Evolutionary conservation across 2,113 vertebrate species (phyloP).

Genomic region (Coptodon bakossiorum): DNA sequence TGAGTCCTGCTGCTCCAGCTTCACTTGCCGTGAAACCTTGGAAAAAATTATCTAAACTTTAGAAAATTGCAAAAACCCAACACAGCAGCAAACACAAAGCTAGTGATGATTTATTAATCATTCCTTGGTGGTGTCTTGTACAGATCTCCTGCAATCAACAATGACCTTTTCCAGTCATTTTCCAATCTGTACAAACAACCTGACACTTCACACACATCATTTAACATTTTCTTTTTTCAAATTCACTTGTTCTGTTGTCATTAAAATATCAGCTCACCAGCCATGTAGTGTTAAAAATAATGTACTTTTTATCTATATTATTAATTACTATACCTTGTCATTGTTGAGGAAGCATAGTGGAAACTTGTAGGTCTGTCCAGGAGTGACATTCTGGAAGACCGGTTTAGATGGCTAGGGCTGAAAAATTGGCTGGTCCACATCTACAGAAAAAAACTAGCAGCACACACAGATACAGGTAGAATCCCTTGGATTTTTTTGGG

Average conservation of each 20-base stretch:
- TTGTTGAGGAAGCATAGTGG: constrained; percentile 78
- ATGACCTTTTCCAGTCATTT: background rate
- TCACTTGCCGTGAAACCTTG: constrained; percentile 75
- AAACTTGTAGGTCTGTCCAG: constrained; percentile 74
- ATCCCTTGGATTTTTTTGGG: background rate
- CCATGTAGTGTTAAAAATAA: background rate
- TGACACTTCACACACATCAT: background rate
- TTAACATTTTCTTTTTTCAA: background rate
- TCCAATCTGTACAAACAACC: background rate
- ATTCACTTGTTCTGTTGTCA: background rate
- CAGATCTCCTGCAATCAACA: background rate
- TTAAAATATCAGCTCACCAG: background rate
- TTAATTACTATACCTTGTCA: constrained; percentile 67
- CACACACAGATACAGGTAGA: background rate
- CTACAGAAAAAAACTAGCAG: constrained; percentile 67
- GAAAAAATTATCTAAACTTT: background rate
- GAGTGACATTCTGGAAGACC: constrained; percentile 79
- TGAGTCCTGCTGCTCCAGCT: constrained; percentile 71
- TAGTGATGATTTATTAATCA: background rate
- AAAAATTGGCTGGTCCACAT: constrained; percentile 74
- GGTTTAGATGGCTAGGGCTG: constrained; percentile 83
- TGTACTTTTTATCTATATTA: background rate
- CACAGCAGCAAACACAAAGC: background rate
- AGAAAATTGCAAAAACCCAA: background rate
- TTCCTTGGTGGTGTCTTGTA: background rate